Conservation (phyloP, 23 tunicate genomes). For the Ascidia mentula region DNA sequence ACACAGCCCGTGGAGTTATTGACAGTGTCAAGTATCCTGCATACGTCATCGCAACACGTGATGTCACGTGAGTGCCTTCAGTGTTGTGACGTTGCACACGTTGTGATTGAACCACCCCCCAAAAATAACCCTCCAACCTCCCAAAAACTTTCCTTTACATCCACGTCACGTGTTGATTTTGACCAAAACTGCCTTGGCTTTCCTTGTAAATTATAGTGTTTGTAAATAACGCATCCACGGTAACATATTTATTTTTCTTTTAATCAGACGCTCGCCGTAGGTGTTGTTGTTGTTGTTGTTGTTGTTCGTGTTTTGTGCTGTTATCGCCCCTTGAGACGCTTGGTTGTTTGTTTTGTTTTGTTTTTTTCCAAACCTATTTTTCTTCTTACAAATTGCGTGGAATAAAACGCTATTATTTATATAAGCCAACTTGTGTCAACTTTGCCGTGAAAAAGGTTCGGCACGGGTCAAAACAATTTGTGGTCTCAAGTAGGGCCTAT, state of each 20-base stretch:
- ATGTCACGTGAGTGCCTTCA: background rate
- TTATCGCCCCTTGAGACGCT: no score
- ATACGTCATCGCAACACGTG: background rate
- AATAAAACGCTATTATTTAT: background rate
- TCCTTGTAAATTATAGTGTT: background rate
- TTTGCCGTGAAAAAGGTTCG: background rate
- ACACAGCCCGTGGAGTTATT: background rate
- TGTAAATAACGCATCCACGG: background rate
- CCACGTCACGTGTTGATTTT: background rate
- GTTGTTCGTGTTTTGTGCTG: background rate
- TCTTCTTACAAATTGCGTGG: background rate
- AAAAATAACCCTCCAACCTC: background rate
- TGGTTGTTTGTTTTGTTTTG: no score
- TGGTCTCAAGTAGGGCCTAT: background rate
- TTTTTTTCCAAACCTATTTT: slow-evolving; percentile 2
- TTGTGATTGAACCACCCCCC: background rate
- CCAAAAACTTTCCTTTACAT: background rate
- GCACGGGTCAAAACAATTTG: background rate
- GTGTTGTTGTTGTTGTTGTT: background rate
- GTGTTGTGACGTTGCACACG: background rate
- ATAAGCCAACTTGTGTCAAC: background rate
- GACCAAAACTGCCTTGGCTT: background rate
- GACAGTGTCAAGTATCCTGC: no score
- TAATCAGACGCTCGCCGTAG: background rate
- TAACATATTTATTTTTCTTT: background rate